Evolutionary conservation across 1,140 invertebrate species (phyloP), one percentile per base, ranked within the genome.

Genomic region (Saccostrea cuccullata): DNA sequence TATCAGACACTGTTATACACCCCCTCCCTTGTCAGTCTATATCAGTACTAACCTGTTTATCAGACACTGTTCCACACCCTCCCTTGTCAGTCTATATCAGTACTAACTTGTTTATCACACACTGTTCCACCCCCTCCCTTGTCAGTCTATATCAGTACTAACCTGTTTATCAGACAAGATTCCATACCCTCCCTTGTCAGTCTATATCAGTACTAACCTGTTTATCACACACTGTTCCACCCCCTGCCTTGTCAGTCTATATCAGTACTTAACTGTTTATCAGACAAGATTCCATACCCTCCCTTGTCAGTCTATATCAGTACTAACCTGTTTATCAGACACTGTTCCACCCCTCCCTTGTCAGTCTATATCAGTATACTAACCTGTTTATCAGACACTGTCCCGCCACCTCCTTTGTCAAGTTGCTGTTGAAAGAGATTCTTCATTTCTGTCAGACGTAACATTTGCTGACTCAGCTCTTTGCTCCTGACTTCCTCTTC

Each of bases 391-490:
- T 94, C 92, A 70, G 91, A 90, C 17, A 90, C 90, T 73, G 86
- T 90, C 23, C 89, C 91, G 56, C 85, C 87, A 12, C 90, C 89
- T 36, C 90, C 91, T 17, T 84, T 90, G 0, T 93, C 93, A 23
- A 93, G 12, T 87, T 94, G 92, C 82, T 94, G 90, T 87, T 94
- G 92, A 12, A 95, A 88, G 2, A 94, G 23, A 26, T 93, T 91
- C 58, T 91, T 93, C 56, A 94, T 88, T 73, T 94, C 92, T 17
- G 91, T 93, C 56, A 95, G 89, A 84, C 92, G 91, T 1, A 91
- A 70, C 12, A 94, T 86, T 55, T 93, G 91, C 15, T 90, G 88
- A 17, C 87, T 86, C 0, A 88, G 73, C 9, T 87, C 89, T 20
- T 55, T 88, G n/a, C 82, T 88, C 15, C 90, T 60, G 13, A 87